phyloP scores from a whole-genome alignment of 2,888 invertebrate genomes.

The Pherbina coryleti region DNA sequence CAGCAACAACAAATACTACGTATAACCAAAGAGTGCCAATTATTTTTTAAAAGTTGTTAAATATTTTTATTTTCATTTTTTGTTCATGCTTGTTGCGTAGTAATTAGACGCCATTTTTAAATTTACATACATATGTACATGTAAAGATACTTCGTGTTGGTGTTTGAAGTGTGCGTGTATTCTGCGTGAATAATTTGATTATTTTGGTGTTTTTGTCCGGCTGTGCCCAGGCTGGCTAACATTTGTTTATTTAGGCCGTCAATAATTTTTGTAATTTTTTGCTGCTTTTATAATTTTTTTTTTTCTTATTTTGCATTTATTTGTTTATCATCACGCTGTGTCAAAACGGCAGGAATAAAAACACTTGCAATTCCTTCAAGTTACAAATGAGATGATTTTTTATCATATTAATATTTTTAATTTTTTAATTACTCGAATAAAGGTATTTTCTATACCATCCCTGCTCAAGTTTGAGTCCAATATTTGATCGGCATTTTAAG shows the following conservation, averaged over 20 bases:
- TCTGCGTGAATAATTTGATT: slow-evolving; percentile 12
- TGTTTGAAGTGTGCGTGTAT: slow-evolving; percentile 4
- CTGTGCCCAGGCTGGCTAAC: background rate
- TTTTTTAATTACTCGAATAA: too few species aligned
- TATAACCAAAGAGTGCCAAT: slow-evolving; percentile 4
- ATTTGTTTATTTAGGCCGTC: too few species aligned
- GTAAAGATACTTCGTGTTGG: background rate
- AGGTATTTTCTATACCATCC: too few species aligned
- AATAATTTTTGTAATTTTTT: background rate
- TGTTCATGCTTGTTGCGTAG: background rate
- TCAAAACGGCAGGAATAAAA: too few species aligned
- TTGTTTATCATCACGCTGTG: background rate
- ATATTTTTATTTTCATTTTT: background rate
- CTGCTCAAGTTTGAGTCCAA: too few species aligned
- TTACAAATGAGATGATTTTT: too few species aligned
- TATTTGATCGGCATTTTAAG: too few species aligned
- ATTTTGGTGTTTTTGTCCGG: background rate
- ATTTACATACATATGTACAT: background rate
- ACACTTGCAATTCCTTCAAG: background rate
- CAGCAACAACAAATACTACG: background rate
- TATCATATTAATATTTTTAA: too few species aligned
- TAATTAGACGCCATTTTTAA: slow-evolving; percentile 24
- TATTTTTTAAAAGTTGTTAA: slow-evolving; percentile 20
- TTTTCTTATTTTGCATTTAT: background rate
- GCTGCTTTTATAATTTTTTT: background rate